These are phyloP conservation scores for Hypomecis punctinalis DNA, from an alignment of 2,888 invertebrate genomes.

Conservation along the genomic window DNA sequence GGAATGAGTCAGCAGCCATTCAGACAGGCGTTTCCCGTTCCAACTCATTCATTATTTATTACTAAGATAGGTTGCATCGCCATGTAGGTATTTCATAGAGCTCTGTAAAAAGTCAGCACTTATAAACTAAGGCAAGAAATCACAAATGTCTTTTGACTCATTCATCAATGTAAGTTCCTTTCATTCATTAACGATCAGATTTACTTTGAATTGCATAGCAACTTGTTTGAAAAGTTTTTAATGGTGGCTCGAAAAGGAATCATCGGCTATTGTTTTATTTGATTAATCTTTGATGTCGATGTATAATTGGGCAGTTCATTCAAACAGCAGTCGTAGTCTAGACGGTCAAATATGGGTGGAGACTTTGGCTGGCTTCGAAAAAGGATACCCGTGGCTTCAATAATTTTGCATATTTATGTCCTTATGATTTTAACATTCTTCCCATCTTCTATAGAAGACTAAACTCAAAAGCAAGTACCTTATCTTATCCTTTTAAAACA, in stretches of 20 bases:
- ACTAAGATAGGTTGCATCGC: slow-evolving; percentile 36
- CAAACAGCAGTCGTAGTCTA: slow-evolving; percentile 23
- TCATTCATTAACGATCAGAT: slow-evolving; percentile 7
- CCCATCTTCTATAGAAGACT: too few species aligned
- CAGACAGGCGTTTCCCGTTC: slow-evolving; percentile 58
- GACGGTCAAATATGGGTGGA: slow-evolving; percentile 14
- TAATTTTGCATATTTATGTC: background rate
- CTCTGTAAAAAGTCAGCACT: slow-evolving; percentile 36
- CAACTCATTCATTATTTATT: slow-evolving; percentile 48
- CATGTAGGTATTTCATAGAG: slow-evolving; percentile 36
- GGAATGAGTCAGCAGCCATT: slow-evolving; percentile 64
- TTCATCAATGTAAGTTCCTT: slow-evolving; percentile 24
- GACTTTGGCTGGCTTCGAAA: background rate
- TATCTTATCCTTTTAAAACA: too few species aligned
- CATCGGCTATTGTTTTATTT: slow-evolving; percentile 24
- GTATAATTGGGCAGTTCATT: slow-evolving; percentile 12
- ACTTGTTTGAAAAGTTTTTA: slow-evolving; percentile 5
- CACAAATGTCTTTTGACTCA: slow-evolving; percentile 19
- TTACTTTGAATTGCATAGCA: slow-evolving; percentile 20
- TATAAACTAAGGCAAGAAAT: slow-evolving; percentile 26
- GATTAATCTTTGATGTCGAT: background rate
- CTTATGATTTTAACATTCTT: too few species aligned
- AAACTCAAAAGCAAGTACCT: too few species aligned
- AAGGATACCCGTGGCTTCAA: slow-evolving; percentile 3
- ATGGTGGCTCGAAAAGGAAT: slow-evolving; percentile 11